Conservation (phyloP, 2,797 vertebrate species). For the Halcyon chelicuti region DNA sequence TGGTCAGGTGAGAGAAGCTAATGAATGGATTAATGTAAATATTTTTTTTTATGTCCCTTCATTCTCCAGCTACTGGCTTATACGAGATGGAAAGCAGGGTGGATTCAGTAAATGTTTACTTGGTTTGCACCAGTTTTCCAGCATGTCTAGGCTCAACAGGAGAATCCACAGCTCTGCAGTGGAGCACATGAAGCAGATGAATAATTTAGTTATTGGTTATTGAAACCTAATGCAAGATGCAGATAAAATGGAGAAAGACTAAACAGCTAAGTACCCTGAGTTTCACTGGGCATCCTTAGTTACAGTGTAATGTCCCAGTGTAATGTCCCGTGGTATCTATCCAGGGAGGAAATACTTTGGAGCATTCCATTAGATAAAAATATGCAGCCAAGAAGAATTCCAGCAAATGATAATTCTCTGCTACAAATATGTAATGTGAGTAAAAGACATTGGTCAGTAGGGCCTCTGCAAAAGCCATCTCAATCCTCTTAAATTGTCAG, state of each 20-base stretch:
- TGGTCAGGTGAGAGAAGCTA: background rate
- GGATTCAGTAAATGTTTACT: background rate
- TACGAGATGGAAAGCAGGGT: background rate
- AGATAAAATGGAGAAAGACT: background rate
- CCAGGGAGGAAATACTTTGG: slow-evolving; percentile 29
- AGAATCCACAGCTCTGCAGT: background rate
- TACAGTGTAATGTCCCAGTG: background rate
- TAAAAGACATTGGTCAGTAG: background rate
- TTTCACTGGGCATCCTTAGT: background rate
- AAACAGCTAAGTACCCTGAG: background rate
- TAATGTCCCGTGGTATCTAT: background rate
- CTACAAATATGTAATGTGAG: background rate
- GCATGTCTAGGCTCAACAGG: background rate
- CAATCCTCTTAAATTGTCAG: background rate
- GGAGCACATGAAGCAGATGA: background rate
- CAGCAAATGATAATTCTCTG: slow-evolving; percentile 12
- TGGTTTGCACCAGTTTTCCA: background rate
- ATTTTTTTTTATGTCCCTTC: background rate
- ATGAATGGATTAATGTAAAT: background rate
- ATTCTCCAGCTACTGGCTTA: background rate
- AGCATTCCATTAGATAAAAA: slow-evolving; percentile 61
- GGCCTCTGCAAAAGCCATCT: background rate
- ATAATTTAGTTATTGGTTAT: slow-evolving; percentile 20
- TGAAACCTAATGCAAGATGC: background rate
- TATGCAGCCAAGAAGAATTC: slow-evolving; percentile 23